Evolutionary conservation across 2,113 vertebrate species (phyloP).

Genomic region (Mionectes macconnelli): DNA sequence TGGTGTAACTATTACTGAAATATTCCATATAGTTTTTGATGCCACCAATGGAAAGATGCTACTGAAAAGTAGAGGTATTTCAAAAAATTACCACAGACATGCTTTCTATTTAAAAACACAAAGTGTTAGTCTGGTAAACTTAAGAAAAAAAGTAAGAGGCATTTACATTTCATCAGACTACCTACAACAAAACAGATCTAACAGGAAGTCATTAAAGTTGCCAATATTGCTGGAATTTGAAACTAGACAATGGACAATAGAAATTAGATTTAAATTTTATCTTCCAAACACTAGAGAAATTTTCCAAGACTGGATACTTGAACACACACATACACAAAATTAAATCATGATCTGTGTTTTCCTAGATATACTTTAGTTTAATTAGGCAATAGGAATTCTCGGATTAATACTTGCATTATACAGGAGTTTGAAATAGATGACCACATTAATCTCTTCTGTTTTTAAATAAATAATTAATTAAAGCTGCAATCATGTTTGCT

Average conservation of each 20-base stretch:
- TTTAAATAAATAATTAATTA: constrained; percentile 13
- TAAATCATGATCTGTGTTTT: neutral
- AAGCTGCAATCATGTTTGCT: neutral
- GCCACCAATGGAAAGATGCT: neutral
- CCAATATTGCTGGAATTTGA: neutral
- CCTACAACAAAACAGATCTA: neutral
- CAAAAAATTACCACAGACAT: neutral
- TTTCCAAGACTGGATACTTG: neutral
- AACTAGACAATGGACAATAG: neutral
- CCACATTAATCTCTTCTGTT: neutral
- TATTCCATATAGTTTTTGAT: neutral
- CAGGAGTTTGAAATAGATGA: neutral
- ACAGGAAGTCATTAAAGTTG: neutral
- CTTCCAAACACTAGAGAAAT: neutral
- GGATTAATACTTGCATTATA: neutral
- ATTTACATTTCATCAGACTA: neutral
- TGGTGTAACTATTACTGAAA: neutral
- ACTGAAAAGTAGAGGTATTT: neutral
- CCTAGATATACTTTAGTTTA: neutral
- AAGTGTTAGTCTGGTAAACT: neutral
- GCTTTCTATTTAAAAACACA: neutral
- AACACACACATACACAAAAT: neutral
- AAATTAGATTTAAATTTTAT: neutral
- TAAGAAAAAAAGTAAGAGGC: neutral
- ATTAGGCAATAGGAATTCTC: neutral